Evolutionary conservation across 2,888 invertebrate species (phyloP).

Genomic region (Antitype chi): DNA sequence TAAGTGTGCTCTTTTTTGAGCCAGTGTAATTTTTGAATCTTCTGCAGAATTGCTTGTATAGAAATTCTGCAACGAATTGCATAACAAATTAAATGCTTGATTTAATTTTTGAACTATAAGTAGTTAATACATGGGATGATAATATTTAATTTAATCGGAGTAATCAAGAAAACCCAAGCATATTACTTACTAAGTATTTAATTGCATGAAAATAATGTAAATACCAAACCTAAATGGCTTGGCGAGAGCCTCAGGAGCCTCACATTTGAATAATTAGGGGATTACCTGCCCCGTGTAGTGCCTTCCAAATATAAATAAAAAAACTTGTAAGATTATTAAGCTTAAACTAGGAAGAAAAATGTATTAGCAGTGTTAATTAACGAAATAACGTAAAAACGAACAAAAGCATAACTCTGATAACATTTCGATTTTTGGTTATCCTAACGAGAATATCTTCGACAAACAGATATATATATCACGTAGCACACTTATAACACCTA

Average conservation of each 20-base stretch:
- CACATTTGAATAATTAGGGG: neutral
- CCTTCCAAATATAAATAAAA: neutral
- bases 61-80: neutral
- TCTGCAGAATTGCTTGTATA: neutral
- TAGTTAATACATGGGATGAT: neutral
- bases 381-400: neutral
- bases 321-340: neutral
- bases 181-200: too few species aligned
- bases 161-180: neutral
- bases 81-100: neutral
- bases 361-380: neutral
- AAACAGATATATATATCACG: too few species aligned
- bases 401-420: neutral
- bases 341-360: too few species aligned
- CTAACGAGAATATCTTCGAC: constrained; percentile 34
- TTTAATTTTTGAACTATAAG: neutral
- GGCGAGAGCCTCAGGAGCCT: neutral
- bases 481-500: constrained; percentile 7
- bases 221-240: neutral
- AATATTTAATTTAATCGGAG: neutral
- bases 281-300: neutral
- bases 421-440: neutral
- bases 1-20: constrained; percentile 4
- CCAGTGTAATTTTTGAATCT: neutral
- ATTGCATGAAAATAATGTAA: neutral